Conservation (phyloP, 1,140 invertebrate species). For the Sminthurinus signatus region DNA sequence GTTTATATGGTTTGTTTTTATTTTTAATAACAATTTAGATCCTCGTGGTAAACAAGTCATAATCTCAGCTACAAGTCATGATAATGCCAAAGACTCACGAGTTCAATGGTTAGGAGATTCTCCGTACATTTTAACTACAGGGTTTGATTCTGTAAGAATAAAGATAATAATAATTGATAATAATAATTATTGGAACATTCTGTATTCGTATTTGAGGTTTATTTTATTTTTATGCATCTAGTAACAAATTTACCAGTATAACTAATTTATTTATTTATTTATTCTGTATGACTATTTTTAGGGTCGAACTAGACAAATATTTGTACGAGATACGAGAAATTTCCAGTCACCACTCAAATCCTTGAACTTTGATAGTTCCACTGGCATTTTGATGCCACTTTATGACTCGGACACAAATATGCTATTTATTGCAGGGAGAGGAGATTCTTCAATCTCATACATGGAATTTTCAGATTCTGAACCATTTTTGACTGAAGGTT, state of each 20-base stretch:
- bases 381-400: slow-evolving; percentile 79
- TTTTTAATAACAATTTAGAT: too few relatives aligned
- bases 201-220: too few relatives aligned
- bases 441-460: slow-evolving; percentile 77
- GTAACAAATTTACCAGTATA: too few relatives aligned
- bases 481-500: slow-evolving; percentile 74
- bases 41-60: slow-evolving; percentile 56
- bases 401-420: slow-evolving; percentile 88
- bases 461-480: slow-evolving; percentile 77
- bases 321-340: slow-evolving; percentile 77
- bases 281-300: too few relatives aligned
- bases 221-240: too few relatives aligned
- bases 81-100: slow-evolving; percentile 82
- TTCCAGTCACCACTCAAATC: slow-evolving; percentile 68
- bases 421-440: slow-evolving; percentile 89
- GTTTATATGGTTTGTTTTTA: too few relatives aligned
- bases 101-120: slow-evolving; percentile 80
- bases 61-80: slow-evolving; percentile 62
- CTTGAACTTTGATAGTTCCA: slow-evolving; percentile 77
- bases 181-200: too few relatives aligned
- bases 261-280: too few relatives aligned
- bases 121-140: slow-evolving; percentile 73
- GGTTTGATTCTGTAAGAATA: slow-evolving; percentile 53
- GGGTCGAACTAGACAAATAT: slow-evolving; percentile 73
- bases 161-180: too few relatives aligned